Percentiles rank a stretch among this genome's conserved stretches.
Evolutionary conservation across 2,888 invertebrate genomes (phyloP).

Genomic region (Drosophila rellima): DNA sequence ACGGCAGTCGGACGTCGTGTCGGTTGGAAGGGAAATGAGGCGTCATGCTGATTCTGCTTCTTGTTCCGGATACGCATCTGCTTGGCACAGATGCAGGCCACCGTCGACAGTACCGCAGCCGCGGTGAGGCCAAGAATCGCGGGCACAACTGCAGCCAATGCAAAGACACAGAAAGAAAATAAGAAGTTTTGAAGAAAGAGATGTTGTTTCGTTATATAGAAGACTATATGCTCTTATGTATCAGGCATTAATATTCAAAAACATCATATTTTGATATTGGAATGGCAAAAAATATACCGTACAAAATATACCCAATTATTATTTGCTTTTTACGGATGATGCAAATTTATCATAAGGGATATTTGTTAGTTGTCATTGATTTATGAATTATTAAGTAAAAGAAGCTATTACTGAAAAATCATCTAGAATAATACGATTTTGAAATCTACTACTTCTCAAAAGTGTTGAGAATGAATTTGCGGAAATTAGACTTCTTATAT

Average conservation of each 20-base stretch:
- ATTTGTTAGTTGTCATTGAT: too few relatives aligned
- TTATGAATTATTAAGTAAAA: too few relatives aligned
- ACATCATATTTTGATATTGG: background rate
- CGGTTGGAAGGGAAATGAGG: constrained; percentile 85
- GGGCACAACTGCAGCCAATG: constrained; percentile 81
- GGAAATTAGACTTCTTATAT: background rate
- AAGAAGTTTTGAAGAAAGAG: background rate
- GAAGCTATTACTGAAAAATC: too few relatives aligned
- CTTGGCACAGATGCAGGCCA: constrained; percentile 85
- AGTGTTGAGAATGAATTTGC: background rate
- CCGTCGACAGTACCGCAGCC: constrained; percentile 84
- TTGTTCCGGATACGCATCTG: constrained; percentile 84
- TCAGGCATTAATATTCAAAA: background rate
- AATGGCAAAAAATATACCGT: too few relatives aligned
- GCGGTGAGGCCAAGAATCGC: constrained; percentile 85
- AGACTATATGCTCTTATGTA: background rate
- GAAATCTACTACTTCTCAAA: background rate
- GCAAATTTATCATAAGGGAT: too few relatives aligned
- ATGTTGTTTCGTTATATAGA: background rate
- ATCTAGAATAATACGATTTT: too few relatives aligned
- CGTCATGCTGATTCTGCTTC: constrained; percentile 84
- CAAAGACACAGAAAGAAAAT: constrained; percentile 7
- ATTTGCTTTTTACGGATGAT: too few relatives aligned
- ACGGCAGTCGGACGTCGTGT: constrained; percentile 88
- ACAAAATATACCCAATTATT: too few relatives aligned